A percentile compares a stretch with the other conserved stretches of the same genome.
These are phyloP conservation scores for Odontomachus brunneus DNA, from an alignment of 1,140 invertebrate genomes.

Conservation along the genomic window DNA sequence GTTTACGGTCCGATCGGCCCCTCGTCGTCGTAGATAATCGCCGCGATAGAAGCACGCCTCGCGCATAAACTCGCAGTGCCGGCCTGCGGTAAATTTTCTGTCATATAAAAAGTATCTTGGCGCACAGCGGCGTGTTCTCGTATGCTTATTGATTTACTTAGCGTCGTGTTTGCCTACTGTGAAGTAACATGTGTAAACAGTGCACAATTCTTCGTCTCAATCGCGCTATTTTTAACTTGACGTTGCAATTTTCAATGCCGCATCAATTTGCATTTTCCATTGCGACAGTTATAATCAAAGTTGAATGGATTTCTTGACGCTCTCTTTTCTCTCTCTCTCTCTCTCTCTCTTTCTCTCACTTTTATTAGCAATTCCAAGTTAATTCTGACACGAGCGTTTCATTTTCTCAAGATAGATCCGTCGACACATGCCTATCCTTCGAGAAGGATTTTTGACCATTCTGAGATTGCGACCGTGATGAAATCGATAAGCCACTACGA, in stretches of 20 bases:
- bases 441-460: neutral
- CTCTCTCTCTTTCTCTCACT: too few species aligned
- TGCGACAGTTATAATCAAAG: neutral
- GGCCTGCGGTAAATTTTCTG: slow-evolving; percentile 18
- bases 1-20: slow-evolving; percentile 65
- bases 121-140: neutral
- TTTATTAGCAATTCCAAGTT: neutral
- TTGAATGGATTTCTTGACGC: too few species aligned
- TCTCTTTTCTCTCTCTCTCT: too few species aligned
- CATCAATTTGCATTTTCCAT: neutral
- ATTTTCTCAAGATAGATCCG: too few species aligned
- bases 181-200: neutral
- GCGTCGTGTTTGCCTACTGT: neutral
- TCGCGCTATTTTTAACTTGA: neutral
- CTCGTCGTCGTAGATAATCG: slow-evolving; percentile 45
- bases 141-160: slow-evolving; percentile 18
- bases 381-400: neutral
- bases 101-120: neutral
- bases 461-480: neutral
- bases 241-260: neutral
- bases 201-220: neutral
- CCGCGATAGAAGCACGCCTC: slow-evolving; percentile 45
- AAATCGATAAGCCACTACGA: neutral
- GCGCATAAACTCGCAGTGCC: slow-evolving; percentile 37
- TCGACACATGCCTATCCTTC: neutral